These are phyloP conservation scores for Eupithecia subfuscata DNA, from an alignment of 2,888 invertebrate species.

Conservation along the genomic window DNA sequence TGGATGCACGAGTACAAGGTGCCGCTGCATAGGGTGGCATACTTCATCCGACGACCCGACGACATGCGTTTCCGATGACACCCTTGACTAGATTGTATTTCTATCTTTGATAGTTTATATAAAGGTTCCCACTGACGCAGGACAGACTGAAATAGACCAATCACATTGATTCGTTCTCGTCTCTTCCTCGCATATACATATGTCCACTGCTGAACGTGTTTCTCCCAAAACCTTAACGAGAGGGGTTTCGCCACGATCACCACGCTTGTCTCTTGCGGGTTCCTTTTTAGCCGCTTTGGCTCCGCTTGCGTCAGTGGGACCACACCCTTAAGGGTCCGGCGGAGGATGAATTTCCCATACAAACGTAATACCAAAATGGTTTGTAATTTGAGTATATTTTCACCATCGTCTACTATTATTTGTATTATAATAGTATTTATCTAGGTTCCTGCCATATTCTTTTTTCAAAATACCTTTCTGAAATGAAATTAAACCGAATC, in stretches of 20 bases:
- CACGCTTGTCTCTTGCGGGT: not conserved
- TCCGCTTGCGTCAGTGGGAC: not conserved
- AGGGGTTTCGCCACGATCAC: not conserved
- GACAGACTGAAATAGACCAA: not conserved
- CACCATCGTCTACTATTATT: too few species aligned
- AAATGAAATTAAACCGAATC: too few species aligned
- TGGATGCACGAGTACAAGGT: conserved; percentile 96
- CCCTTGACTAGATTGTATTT: not conserved
- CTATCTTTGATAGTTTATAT: not conserved
- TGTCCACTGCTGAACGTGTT: too few species aligned
- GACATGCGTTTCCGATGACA: conserved; percentile 88
- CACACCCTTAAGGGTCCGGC: not conserved
- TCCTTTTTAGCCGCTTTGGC: not conserved
- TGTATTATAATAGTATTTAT: too few species aligned
- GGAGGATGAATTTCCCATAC: too few species aligned
- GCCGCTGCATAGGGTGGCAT: conserved; percentile 90
- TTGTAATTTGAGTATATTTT: too few species aligned
- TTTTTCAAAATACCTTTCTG: too few species aligned
- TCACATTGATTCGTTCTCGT: not conserved
- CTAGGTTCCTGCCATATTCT: too few species aligned
- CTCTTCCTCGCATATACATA: not conserved
- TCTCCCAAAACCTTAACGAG: not conserved
- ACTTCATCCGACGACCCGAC: conserved; percentile 93
- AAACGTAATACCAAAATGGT: too few species aligned
- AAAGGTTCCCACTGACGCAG: not conserved